phyloP scores from a whole-genome alignment of 2,888 invertebrate genomes.

The Amphipoea lucens region DNA sequence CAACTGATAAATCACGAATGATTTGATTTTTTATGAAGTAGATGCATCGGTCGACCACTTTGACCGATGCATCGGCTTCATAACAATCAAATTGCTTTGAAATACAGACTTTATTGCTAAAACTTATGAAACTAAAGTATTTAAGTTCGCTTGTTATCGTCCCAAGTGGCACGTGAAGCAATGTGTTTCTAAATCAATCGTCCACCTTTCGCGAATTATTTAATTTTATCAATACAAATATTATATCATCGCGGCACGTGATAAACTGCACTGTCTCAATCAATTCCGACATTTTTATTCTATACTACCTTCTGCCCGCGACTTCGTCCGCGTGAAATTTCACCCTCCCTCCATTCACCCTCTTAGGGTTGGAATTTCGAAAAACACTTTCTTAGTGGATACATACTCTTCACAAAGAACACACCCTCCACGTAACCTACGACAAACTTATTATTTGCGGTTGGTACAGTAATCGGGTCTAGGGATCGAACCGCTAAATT shows the following conservation, averaged over 20 bases:
- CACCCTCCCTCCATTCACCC: no score
- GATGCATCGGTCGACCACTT: no score
- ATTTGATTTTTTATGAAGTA: not conserved
- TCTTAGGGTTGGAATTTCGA: no score
- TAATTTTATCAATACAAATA: conserved; percentile 43
- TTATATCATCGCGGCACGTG: conserved; percentile 56
- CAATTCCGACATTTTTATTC: conserved; percentile 29
- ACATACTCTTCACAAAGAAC: no score
- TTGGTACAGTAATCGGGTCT: no score
- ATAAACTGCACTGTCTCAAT: conserved; percentile 54
- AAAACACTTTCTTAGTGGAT: no score
- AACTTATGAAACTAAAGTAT: conserved; percentile 20
- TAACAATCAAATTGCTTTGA: conserved; percentile 1
- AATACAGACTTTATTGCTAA: not conserved
- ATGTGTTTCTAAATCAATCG: conserved; percentile 44
- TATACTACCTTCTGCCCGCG: no score
- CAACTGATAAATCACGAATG: not conserved
- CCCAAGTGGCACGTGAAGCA: conserved; percentile 38
- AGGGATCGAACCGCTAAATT: no score
- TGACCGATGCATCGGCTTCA: not conserved
- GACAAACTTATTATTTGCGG: no score
- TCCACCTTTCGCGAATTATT: conserved; percentile 30
- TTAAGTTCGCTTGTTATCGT: conserved; percentile 13
- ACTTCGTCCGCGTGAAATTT: no score
- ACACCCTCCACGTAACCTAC: no score